Evolutionary conservation across 2,113 vertebrate species (phyloP).

Genomic region (Taxidea taxus): DNA sequence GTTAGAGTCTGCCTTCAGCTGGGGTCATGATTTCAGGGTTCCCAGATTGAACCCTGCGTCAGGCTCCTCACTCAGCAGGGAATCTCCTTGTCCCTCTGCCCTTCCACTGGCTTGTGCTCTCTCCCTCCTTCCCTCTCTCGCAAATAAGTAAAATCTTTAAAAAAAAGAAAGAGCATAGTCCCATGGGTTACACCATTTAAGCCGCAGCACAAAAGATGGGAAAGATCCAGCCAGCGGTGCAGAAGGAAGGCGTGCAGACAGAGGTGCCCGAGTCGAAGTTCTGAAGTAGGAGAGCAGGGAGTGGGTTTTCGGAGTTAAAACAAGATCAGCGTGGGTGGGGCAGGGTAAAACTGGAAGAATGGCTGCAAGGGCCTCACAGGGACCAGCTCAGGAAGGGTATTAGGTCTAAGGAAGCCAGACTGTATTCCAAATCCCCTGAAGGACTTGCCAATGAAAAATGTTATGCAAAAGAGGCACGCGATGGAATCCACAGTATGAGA

Average conservation of each 20-base stretch:
- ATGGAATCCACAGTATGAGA: neutral
- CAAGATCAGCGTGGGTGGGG: neutral
- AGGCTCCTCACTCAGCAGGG: neutral
- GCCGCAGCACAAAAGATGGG: neutral
- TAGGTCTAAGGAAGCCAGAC: neutral
- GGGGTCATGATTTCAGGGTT: neutral
- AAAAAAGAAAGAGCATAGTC: neutral
- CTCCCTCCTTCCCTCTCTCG: neutral
- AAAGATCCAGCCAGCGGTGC: neutral
- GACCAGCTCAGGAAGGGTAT: neutral
- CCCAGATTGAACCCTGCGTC: neutral
- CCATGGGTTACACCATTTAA: neutral
- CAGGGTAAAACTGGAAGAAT: neutral
- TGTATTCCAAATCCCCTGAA: neutral
- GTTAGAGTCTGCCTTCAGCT: neutral
- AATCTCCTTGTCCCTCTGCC: neutral
- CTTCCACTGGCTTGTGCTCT: neutral
- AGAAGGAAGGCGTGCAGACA: neutral
- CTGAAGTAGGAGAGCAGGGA: neutral
- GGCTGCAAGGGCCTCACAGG: neutral
- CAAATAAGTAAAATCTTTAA: neutral
- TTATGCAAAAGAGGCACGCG: neutral
- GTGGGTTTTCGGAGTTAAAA: neutral
- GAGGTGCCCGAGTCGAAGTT: neutral
- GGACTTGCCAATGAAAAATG: neutral